Evolutionary conservation across 2,797 vertebrate genomes (phyloP), one percentile per base, ranked within the genome.

Genomic region (Chelidonichthys spinosus): DNA sequence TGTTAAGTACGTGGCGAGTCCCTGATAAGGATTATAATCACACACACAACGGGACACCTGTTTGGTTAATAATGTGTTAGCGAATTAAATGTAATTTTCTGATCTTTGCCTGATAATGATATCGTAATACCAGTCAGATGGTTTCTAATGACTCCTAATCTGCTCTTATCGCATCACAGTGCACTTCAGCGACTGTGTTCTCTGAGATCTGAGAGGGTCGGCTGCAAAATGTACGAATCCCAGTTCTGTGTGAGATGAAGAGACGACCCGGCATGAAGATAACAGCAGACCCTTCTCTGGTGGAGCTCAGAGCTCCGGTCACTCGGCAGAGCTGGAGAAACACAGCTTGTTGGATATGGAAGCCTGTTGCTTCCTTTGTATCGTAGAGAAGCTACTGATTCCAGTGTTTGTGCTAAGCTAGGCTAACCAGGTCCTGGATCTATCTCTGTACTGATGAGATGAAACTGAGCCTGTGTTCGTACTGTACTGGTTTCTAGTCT

Each of bases 61-160:
- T 53, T 49, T 18, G 74, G 52, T 58, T 66, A 47, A 81, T 60
- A 54, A 70, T 43, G 46, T 44, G 47, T 49, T 46, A 10, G 2
- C 47, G 74, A 79, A 81, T 81, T 49, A 67, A 53, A 61, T 52
- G 32, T 39, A n/a, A 81, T 83, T 66, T 74, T 70, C 40, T 6
- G 7, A 69, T 73, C 50, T 70, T 47, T 61, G 25, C n/a, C 35
- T 69, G 44, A 47, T 69, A 72, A 69, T 76, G 60, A 66, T 7
- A 32, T n/a, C 61, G 42, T 60, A 72, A 73, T 25, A 74, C 63
- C 64, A 63, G 11, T 67, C 43, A 43, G 56, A 9, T 14, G 39
- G 42, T 18, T 50, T 54, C 60, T 76, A 76, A 74, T 83, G 10
- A 2, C 13, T 63, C 17, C 33, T 76, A 55, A 68, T 65, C 72